Evolutionary conservation across 2,888 invertebrate species (phyloP).

Genomic region (Cheilosia grossa): DNA sequence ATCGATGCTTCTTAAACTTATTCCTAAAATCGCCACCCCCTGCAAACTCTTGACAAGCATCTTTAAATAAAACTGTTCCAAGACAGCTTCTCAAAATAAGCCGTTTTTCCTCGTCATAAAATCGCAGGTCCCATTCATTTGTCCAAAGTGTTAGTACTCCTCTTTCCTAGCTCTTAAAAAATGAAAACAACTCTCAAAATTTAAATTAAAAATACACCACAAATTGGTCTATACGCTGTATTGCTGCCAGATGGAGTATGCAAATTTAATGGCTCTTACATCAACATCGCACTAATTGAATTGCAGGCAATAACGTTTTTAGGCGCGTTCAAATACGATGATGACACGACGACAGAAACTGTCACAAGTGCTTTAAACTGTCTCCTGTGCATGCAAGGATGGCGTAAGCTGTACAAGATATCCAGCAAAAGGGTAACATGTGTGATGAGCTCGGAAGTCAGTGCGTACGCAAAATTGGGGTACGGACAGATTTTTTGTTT

Average conservation of each 20-base stretch:
- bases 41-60: no score
- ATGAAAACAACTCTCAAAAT: no score
- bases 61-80: no score
- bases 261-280: conserved; percentile 74
- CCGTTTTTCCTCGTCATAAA: no score
- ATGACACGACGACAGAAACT: conserved; percentile 36
- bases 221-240: neutral
- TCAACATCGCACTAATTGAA: conserved; percentile 75
- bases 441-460: conserved; percentile 48
- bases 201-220: no score
- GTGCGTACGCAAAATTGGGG: conserved; percentile 20
- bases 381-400: conserved; percentile 27
- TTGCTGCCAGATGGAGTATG: conserved; percentile 67
- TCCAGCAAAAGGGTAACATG: conserved; percentile 54
- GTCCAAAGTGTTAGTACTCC: no score
- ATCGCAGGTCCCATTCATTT: no score
- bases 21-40: no score
- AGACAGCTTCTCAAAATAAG: no score
- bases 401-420: neutral
- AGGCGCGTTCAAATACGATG: conserved; percentile 59
- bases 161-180: no score
- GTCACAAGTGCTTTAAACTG: conserved; percentile 74
- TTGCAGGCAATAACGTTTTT: conserved; percentile 74
- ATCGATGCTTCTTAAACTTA: no score
- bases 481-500: conserved; percentile 5